A percentile compares a stretch with the other conserved stretches of the same genome.
Conservation (phyloP, 1,140 invertebrate species). For the roundworm (Caenorhabditis elegans) region DNA sequence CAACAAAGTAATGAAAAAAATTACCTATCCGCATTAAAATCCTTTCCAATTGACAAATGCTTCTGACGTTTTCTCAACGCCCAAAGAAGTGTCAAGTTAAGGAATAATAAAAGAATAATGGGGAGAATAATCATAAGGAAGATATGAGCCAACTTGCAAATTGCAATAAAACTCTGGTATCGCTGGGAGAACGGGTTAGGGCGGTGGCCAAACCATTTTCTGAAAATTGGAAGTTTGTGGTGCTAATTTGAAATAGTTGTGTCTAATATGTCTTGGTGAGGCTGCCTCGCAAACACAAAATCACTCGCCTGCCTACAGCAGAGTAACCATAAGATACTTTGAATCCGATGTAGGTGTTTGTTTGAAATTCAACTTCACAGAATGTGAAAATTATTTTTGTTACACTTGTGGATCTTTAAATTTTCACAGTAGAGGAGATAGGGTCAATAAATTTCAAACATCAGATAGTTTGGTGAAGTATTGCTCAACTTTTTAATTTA, state of each 20-base stretch:
- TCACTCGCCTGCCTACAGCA: too few species aligned
- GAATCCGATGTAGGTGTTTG: too few species aligned
- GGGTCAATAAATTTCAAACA: too few species aligned
- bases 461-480: too few species aligned
- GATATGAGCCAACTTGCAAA: constrained; percentile 52
- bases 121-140: constrained; percentile 62
- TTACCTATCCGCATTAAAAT: constrained; percentile 16
- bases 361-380: too few species aligned
- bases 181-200: constrained; percentile 55
- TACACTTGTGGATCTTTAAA: too few species aligned
- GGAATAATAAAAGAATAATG: constrained; percentile 56
- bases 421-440: too few species aligned
- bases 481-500: too few species aligned
- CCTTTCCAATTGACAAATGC: constrained; percentile 47
- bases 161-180: constrained; percentile 54
- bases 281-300: too few species aligned
- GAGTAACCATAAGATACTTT: too few species aligned
- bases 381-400: too few species aligned
- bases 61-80: constrained; percentile 52
- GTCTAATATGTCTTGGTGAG: not conserved
- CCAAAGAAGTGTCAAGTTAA: constrained; percentile 62
- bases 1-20: not conserved
- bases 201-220: constrained; percentile 55
- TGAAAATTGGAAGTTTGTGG: constrained; percentile 32
- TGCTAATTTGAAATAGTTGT: constrained; percentile 22